Evolutionary conservation across 2,888 invertebrate genomes (phyloP), one percentile per base, ranked within the genome.

Genomic region (Agriotes lineatus): DNA sequence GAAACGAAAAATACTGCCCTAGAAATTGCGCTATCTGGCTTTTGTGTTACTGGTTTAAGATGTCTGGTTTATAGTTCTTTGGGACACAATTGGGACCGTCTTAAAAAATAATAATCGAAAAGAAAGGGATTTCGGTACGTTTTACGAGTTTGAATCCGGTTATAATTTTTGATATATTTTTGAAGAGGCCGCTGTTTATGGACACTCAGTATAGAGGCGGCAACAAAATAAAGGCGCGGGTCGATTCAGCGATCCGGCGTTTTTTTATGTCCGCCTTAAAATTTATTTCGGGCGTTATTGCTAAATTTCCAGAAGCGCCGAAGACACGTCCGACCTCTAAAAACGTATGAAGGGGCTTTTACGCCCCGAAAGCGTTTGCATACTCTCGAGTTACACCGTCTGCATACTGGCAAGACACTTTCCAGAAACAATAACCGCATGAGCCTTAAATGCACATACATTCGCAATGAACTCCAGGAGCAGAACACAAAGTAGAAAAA

Each of bases 401-500:
- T 67, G 61, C 67, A 61, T 67, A 56, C 60, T 37, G 44, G 45
- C 20, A 42, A 63, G 57, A 62, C 62, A 48, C 56, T 58, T 52
- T 50, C 35, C 39, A 39, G 35, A 65, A 63, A 65, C 50, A 45
- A 45, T 58, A 65, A 58, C 65, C 58, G 20, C 39, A 52, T 30
- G 50, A 65, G 50, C 50, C 57, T 42, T 58, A 68, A 68, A 58
- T 65, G 54, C 52, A 68, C 63, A 64, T 68, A 59, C 52, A 64
- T 57, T 63, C 52, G 30, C 58, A 58, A 58, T 63, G 50, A 68
- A 64, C 57, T 63, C 35, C 14, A 37, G 19, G 44, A 65, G 56
- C 45, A 57, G 63, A 68, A 61, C 65, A 71, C 68, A 69, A 64
- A 63, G 70, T 70, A 70, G 57, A 61, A 64, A 69, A 71, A 64